Evolutionary conservation across 2,888 invertebrate species (phyloP).

Genomic region (Lasiommata megera): DNA sequence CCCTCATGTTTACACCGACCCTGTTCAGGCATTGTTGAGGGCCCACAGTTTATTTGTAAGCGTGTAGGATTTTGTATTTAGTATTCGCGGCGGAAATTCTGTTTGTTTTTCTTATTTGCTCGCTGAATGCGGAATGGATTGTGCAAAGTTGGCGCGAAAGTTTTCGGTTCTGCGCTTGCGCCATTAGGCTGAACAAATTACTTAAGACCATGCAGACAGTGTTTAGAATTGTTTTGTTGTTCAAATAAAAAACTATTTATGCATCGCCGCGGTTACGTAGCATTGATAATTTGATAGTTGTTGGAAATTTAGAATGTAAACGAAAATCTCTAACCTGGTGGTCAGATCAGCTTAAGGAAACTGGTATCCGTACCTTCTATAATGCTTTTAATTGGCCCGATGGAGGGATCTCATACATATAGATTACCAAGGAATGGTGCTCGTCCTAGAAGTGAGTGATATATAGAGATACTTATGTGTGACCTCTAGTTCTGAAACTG

Average conservation of each 20-base stretch:
- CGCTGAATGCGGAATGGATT: constrained; percentile 18
- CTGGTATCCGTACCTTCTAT: too few species aligned
- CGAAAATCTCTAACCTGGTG: too few species aligned
- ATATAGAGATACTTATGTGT: too few species aligned
- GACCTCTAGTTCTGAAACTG: too few species aligned
- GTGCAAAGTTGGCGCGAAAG: constrained; percentile 21
- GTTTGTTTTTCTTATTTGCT: constrained; percentile 11
- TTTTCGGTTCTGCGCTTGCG: constrained; percentile 20
- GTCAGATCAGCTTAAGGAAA: too few species aligned
- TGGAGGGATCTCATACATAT: too few species aligned
- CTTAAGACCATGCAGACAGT: background rate
- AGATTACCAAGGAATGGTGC: too few species aligned
- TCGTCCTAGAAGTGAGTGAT: too few species aligned
- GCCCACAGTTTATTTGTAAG: constrained; percentile 3
- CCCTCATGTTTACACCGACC: constrained; percentile 17
- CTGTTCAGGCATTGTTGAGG: constrained; percentile 17
- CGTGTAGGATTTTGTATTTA: constrained; percentile 15
- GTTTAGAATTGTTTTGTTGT: background rate
- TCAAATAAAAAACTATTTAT: background rate
- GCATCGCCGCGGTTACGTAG: too few species aligned
- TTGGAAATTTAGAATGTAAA: too few species aligned
- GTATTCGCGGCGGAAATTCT: constrained; percentile 7
- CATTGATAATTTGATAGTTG: too few species aligned
- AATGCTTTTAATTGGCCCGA: too few species aligned
- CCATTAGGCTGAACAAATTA: constrained; percentile 27